Evolutionary conservation across 2,113 vertebrate species (phyloP).

Genomic region (Suricata suricatta): DNA sequence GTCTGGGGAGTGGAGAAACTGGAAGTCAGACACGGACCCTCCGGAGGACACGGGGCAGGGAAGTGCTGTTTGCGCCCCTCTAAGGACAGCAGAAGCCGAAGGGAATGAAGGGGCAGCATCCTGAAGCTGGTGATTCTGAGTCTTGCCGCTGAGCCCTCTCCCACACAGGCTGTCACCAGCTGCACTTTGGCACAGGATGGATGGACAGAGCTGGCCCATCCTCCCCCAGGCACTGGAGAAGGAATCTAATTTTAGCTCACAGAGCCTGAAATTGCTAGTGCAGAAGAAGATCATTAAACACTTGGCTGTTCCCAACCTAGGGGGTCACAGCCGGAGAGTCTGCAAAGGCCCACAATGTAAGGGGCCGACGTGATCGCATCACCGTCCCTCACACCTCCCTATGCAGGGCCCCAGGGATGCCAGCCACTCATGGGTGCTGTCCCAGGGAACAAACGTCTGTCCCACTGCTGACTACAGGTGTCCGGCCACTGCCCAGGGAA

Average conservation of each 20-base stretch:
- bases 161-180: background rate
- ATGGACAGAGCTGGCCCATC: background rate
- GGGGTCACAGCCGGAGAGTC: background rate
- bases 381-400: background rate
- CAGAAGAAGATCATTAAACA: conserved; percentile 34
- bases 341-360: background rate
- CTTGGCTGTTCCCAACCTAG: background rate
- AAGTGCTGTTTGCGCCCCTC: background rate
- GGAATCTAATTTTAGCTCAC: conserved; percentile 69
- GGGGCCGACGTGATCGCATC: accelerated
- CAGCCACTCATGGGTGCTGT: accelerated
- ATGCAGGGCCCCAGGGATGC: background rate
- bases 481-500: background rate
- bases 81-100: background rate
- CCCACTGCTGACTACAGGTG: background rate
- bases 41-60: background rate
- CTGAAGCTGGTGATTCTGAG: background rate
- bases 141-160: background rate
- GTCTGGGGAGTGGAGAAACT: background rate
- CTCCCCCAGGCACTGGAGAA: background rate
- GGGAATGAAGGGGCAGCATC: background rate
- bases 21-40: background rate
- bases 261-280: conserved; percentile 13
- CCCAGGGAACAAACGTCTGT: background rate
- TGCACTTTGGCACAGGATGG: background rate